A percentile compares a stretch with the other conserved stretches of the same genome.
These are phyloP conservation scores for Xyrichtys novacula DNA, from an alignment of 2,797 vertebrate species.

Conservation along the genomic window DNA sequence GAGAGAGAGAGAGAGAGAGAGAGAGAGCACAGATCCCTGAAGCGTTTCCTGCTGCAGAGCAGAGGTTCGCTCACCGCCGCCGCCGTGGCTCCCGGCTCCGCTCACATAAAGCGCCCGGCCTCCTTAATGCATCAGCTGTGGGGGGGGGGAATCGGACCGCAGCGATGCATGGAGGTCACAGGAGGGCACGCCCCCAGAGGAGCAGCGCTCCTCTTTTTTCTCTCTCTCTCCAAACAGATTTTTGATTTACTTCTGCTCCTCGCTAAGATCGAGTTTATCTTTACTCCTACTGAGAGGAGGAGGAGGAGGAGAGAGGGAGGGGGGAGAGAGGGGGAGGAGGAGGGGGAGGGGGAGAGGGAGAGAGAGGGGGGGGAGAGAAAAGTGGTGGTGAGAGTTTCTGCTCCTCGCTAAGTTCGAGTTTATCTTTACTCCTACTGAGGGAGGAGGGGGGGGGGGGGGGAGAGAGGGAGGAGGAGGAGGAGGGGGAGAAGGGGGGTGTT, in stretches of 20 bases:
- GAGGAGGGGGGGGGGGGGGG: too few species aligned
- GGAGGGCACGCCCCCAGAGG: conserved; percentile 77
- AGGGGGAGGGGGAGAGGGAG: too few species aligned
- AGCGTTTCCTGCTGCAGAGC: conserved; percentile 80
- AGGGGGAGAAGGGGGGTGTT: neutral
- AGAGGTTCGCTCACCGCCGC: conserved; percentile 77
- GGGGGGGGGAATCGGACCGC: conserved; percentile 66
- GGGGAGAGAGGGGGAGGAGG: too few species aligned
- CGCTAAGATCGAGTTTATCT: neutral
- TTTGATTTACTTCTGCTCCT: conserved; percentile 57
- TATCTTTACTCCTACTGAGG: neutral
- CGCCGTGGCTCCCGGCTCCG: conserved; percentile 74
- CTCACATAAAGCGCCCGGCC: conserved; percentile 69
- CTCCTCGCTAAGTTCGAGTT: conserved; percentile 4
- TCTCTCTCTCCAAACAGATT: conserved; percentile 38
- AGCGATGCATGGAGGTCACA: conserved; percentile 74
- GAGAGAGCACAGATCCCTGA: conserved; percentile 67
- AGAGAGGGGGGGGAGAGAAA: too few species aligned
- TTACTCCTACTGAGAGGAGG: too few species aligned
- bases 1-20: conserved; percentile 27
- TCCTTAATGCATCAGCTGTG: conserved; percentile 76
- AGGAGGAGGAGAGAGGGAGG: too few species aligned
- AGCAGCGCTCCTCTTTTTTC: conserved; percentile 32
- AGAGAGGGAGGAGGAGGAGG: neutral
- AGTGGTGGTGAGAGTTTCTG: too few species aligned